These are phyloP conservation scores for Vanessa atalanta DNA, from an alignment of 1,140 invertebrate genomes.

Conservation along the genomic window DNA sequence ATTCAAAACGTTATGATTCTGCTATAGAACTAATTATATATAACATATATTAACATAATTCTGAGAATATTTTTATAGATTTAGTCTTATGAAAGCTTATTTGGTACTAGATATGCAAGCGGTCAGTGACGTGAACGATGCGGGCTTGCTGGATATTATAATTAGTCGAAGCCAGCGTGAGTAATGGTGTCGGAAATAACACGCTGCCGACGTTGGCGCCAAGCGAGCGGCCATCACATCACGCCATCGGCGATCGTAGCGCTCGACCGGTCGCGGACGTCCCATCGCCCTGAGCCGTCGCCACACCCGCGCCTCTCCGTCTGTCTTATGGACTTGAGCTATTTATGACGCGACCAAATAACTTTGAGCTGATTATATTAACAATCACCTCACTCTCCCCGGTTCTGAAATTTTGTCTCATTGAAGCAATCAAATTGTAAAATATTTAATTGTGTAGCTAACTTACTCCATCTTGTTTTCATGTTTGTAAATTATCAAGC, in stretches of 20 bases:
- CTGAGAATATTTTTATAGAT: slow-evolving; percentile 31
- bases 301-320: slow-evolving; percentile 45
- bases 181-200: slow-evolving; percentile 79
- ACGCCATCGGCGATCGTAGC: slow-evolving; percentile 59
- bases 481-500: background rate
- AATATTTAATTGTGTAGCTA: background rate
- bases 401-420: slow-evolving; percentile 22
- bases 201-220: slow-evolving; percentile 69
- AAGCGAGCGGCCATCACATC: slow-evolving; percentile 66
- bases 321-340: slow-evolving; percentile 75
- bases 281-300: slow-evolving; percentile 76
- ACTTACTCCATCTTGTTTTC: background rate
- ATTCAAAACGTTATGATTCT: slow-evolving; percentile 1
- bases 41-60: slow-evolving; percentile 26
- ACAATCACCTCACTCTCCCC: slow-evolving; percentile 48
- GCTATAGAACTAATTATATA: slow-evolving; percentile 22
- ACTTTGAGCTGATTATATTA: slow-evolving; percentile 49
- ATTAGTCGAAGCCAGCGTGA: slow-evolving; percentile 77
- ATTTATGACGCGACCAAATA: slow-evolving; percentile 68
- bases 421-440: background rate
- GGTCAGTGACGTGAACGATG: slow-evolving; percentile 79
- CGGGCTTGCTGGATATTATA: slow-evolving; percentile 72
- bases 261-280: slow-evolving; percentile 74
- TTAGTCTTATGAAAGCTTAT: slow-evolving; percentile 42
- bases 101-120: slow-evolving; percentile 55